Base-by-base conservation (phyloP, 2,888 invertebrate species). In the Stenodera caucasica region DNA sequence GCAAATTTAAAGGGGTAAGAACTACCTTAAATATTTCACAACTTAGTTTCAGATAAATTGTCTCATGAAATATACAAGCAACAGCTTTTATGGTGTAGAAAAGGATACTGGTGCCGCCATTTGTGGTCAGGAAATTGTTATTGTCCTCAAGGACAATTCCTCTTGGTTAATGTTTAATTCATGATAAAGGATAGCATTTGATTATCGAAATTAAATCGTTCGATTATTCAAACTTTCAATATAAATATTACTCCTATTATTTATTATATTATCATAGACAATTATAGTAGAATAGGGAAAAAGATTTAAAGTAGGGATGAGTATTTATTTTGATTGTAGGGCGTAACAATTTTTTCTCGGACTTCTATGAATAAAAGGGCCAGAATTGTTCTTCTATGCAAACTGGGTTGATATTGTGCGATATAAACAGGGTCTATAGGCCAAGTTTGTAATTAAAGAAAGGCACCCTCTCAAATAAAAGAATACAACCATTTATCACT, bases 11-110 rank as follows among this genome's bases (percentile, higher is more conserved):
- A 71, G 68, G 37, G 72, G 69, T 70, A 72, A 71, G 71, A 73
- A 73, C 68, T 67, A 67, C 67, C 70, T 71, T 73, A 70, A 73
- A 73, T 74, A 73, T 74, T 74, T 72, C 70, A 74, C 70, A 67
- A 73, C 67, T 72, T 72, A 72, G 70, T 72, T 69, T 71, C 66
- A 72, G 72, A 73, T 73, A 72, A 74, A 71, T 72, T 72, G 72
- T 71, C 71, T 72, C 72, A 70, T 72, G 74, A 73, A 74, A 72
- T 69, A 72, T 72, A 72, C 72, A 72, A 72, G 70, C 64, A 68
- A 73, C 61, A 60, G 66, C 69, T 71, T 71, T 70, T 67, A 70
- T 61, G 63, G 59, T 45, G 58, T 33, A 62, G 63, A 66, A 67
- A 61, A 64, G 62, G 63, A 66, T 40, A 58, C 58, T 54, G 59